Conservation (phyloP, 2,113 vertebrate species). For the Pan paniscus region DNA sequence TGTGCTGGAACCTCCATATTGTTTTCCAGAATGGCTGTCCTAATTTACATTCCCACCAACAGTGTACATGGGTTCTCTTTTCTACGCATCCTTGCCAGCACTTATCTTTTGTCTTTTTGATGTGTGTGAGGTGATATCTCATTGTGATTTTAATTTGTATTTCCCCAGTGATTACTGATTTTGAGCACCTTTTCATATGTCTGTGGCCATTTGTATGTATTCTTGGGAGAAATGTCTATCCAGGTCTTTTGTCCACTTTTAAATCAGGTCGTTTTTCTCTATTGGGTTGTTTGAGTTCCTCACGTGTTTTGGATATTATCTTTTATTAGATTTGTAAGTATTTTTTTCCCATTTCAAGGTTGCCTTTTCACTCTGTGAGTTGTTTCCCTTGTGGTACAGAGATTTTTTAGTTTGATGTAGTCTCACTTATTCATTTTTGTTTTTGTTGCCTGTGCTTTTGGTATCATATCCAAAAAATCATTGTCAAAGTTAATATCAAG, state of each 20-base stretch:
- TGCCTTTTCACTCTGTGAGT: background rate
- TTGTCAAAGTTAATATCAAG: background rate
- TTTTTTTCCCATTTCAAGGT: background rate
- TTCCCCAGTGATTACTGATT: background rate
- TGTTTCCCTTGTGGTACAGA: background rate
- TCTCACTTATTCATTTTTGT: background rate
- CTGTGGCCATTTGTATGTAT: background rate
- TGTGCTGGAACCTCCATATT: background rate
- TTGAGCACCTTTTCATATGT: background rate
- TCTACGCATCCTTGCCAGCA: background rate
- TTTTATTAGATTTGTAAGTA: background rate
- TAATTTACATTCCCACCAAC: background rate
- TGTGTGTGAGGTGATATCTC: background rate
- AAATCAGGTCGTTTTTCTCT: background rate
- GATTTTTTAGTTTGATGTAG: background rate
- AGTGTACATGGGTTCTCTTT: background rate
- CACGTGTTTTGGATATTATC: background rate
- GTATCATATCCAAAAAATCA: background rate
- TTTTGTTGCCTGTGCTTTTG: background rate
- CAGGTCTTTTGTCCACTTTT: background rate
- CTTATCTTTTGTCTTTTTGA: background rate
- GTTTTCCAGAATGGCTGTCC: background rate
- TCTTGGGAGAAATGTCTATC: background rate
- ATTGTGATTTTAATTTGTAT: background rate
- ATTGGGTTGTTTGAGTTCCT: background rate